phyloP scores from a whole-genome alignment of 92 coral and sea anemone species.

The Actinernus sp. region DNA sequence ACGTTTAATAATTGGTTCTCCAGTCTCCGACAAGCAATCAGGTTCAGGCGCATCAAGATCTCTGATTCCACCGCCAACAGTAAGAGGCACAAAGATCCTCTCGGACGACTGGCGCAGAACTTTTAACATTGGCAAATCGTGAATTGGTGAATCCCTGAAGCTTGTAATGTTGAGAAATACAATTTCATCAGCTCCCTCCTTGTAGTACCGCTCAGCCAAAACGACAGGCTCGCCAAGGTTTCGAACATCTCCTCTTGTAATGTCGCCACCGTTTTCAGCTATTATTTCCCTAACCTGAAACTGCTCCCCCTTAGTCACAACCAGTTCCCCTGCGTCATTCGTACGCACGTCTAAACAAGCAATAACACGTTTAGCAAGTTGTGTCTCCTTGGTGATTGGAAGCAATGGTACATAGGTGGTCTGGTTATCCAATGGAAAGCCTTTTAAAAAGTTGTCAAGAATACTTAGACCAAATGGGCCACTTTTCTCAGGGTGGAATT shows the following conservation, averaged over 20 bases:
- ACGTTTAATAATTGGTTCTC: slow-evolving; percentile 13
- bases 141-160: slow-evolving; percentile 57
- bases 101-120: slow-evolving; percentile 52
- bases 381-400: slow-evolving; percentile 16
- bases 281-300: slow-evolving; percentile 54
- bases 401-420: background rate
- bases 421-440: slow-evolving; percentile 1
- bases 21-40: slow-evolving; percentile 10
- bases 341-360: slow-evolving; percentile 57
- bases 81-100: slow-evolving; percentile 61
- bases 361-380: slow-evolving; percentile 55
- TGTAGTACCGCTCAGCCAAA: slow-evolving; percentile 45
- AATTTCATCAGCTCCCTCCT: slow-evolving; percentile 66
- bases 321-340: slow-evolving; percentile 59
- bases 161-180: slow-evolving; percentile 60
- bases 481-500: slow-evolving; percentile 70
- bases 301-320: slow-evolving; percentile 65
- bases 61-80: slow-evolving; percentile 68
- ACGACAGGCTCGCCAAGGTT: slow-evolving; percentile 61
- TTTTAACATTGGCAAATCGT: slow-evolving; percentile 61
- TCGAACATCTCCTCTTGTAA: slow-evolving; percentile 36
- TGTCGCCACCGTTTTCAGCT: background rate
- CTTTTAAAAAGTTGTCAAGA: slow-evolving; percentile 26
- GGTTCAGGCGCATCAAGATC: slow-evolving; percentile 31
- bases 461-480: slow-evolving; percentile 42